Base-by-base conservation (phyloP, 2,888 invertebrate species). In the Eurytoma californica region DNA sequence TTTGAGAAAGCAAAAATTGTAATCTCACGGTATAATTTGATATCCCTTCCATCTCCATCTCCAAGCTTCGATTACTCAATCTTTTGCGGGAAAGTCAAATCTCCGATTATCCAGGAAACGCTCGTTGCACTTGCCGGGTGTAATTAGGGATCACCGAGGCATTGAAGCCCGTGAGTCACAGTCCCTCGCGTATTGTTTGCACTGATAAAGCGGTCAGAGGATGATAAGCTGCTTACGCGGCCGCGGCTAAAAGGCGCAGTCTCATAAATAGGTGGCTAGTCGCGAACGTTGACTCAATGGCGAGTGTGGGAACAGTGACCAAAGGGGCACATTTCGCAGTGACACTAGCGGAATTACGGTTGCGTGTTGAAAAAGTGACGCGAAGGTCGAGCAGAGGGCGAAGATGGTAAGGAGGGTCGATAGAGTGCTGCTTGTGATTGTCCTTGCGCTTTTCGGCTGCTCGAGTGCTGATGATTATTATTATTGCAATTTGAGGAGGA, bases 191-290 rank as follows among this genome's bases (percentile, higher is more conserved):
- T 66, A 47, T 89, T 92, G 79, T 86, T 87, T 5, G 90, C 87
- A 82, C 92, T 12, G 92, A 92, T 30, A 92, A 39, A 63, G 47
- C 28, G 18, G 39, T n/a, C 39, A n/a, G 18, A 7, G 3, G n/a
- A 28, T 63, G 63, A 63, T 63, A 63, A 63, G 63, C 30, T 39
- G 63, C 14, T 53, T 53, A 53, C 14, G 3, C 18, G 63, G 39
- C 30, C 18, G 39, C 39, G n/a, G 30, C 28, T 18, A 63, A 39
- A 28, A 18, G 39, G 3, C 30, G 30, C 39, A 0, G 30, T 63
- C 39, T 63, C 63, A 63, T 63, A 63, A 63, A 63, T 47, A 63
- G 63, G n/a, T 63, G n/a, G 39, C n/a, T 39, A 12, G 39, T 63
- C 63, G 39, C 18, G n/a, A 12, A 63, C 30, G 30, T 30, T n/a